phyloP scores from a whole-genome alignment of 2,888 invertebrate species.

The Sepioteuthis lessoniana region DNA sequence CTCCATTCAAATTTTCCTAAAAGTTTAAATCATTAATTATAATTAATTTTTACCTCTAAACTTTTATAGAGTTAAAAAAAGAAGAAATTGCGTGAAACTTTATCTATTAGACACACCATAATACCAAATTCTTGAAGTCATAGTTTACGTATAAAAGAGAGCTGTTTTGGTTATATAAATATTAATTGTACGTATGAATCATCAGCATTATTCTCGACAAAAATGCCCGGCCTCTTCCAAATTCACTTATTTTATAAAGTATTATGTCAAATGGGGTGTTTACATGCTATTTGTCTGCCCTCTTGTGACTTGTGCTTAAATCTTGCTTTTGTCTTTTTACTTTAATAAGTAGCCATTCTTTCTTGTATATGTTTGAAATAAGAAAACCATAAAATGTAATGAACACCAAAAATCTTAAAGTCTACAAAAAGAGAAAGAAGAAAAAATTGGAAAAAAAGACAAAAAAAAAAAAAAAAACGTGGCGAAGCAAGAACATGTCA shows the following conservation, averaged over 20 bases:
- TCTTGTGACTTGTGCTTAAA: background rate
- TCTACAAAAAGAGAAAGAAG: background rate
- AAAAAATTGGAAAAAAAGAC: too few relatives aligned
- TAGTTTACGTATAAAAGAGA: too few relatives aligned
- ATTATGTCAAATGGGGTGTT: slow-evolving; percentile 13
- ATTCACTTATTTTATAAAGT: background rate
- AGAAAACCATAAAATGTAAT: background rate
- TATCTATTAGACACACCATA: too few relatives aligned
- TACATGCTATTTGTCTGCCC: background rate
- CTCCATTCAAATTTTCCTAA: too few relatives aligned
- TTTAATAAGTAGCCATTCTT: background rate
- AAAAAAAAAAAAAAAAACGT: background rate
- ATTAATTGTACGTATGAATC: background rate
- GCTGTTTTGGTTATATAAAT: background rate
- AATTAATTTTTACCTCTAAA: too few relatives aligned
- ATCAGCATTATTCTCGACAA: background rate
- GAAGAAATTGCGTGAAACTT: too few relatives aligned
- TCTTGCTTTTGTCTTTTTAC: background rate
- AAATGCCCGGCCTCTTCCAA: background rate
- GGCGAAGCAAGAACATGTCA: background rate
- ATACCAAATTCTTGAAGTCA: too few relatives aligned
- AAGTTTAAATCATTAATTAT: too few relatives aligned
- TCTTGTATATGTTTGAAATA: background rate
- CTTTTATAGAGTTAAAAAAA: too few relatives aligned
- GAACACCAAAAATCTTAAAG: background rate